Base-by-base conservation (phyloP, 1,140 invertebrate species). In the Leguminivora glycinivorella region DNA sequence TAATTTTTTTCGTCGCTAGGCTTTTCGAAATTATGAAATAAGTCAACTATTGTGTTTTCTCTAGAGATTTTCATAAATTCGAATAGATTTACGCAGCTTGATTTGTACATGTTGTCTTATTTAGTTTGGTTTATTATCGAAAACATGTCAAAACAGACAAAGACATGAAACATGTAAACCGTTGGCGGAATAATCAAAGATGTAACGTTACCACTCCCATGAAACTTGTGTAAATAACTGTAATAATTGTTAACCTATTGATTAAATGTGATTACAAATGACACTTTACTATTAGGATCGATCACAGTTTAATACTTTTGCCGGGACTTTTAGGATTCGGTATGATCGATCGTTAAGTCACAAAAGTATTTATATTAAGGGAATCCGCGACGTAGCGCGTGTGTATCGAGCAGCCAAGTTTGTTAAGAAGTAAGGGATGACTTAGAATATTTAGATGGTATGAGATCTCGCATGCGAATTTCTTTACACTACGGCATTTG, bases 191-290 rank as follows among this genome's bases (percentile, higher is more conserved):
- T 70, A 74, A 71, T 73, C 69, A 74, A 79, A 80, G 77, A 77
- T 60, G 19, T 69, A 78, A 67, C 75, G 85, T 87, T 85, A 85
- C 83, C 81, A 81, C 75, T 74, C 73, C 75, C 81, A 83, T 87
- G 84, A 85, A 43, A 17, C 85, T 87, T 85, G 72, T 83, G 79
- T 87, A 83, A 76, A 84, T 83, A 84, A 74, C 77, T 70, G 72
- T 70, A 34, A 71, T 79, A 83, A 82, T 84, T 83, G 83, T 88
- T 88, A 76, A 88, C 80, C 83, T 80, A 70, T 81, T 77, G 71
- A 79, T 79, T 74, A 79, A 81, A 52, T 22, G 17, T 52, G 19
- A 22, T 22, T 22, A 22, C 5, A 17, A 7, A 22, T 52, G 47
- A 52, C 14, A 52, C 2, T 52, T 52, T 22, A 22, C 17, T 22